phyloP scores from a whole-genome alignment of 2,888 invertebrate genomes.

The Autographa pulchrina region DNA sequence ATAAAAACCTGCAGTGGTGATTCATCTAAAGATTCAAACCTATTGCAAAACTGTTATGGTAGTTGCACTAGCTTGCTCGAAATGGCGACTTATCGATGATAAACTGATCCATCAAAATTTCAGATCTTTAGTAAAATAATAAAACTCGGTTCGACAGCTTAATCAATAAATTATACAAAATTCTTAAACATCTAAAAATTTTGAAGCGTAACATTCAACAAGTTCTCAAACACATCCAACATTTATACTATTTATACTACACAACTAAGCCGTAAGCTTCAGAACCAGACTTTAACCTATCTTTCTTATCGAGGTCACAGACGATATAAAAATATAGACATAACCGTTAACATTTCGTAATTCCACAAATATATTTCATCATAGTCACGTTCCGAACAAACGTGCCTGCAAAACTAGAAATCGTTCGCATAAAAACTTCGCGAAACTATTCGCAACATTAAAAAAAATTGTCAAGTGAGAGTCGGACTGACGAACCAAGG shows the following conservation, averaged over 20 bases:
- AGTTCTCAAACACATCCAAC: neutral
- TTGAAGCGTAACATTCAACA: neutral
- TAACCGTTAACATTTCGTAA: conserved; percentile 3
- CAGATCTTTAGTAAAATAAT: too few species aligned
- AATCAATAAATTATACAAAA: too few species aligned
- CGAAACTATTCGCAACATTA: conserved; percentile 14
- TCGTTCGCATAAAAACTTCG: conserved; percentile 28
- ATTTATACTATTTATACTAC: neutral
- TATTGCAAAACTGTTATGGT: too few species aligned
- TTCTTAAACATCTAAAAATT: too few species aligned
- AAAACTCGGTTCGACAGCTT: too few species aligned
- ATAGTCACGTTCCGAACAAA: conserved; percentile 12
- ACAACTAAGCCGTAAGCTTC: neutral
- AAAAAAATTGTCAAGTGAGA: conserved; percentile 8
- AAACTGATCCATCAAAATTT: too few species aligned
- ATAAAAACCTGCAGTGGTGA: too few species aligned
- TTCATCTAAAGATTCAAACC: too few species aligned
- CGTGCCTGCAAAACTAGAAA: conserved; percentile 46
- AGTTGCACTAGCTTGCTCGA: too few species aligned
- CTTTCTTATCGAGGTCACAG: neutral
- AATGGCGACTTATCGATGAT: too few species aligned
- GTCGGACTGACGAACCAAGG: too few species aligned
- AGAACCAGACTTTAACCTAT: neutral
- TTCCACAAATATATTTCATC: conserved; percentile 3
- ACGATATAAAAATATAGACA: conserved; percentile 5